Percentiles rank a stretch among this genome's conserved stretches.
Conservation (phyloP, 1,140 invertebrate species). For the Temnothorax longispinosus region DNA sequence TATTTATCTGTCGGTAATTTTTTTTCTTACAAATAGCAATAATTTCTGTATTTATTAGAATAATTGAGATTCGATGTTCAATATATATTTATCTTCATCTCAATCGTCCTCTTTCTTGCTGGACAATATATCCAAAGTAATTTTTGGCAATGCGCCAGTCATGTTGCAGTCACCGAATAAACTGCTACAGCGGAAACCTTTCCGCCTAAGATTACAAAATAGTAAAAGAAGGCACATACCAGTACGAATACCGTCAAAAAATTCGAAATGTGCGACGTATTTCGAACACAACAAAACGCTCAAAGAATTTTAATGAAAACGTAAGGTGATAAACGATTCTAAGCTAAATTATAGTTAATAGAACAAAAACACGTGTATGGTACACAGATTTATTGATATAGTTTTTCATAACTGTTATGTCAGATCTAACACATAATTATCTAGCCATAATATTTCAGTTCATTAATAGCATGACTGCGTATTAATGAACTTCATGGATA, state of each 20-base stretch:
- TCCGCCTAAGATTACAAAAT: background rate
- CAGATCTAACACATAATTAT: constrained; percentile 2
- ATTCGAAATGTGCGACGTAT: constrained; percentile 4
- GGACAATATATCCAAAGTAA: background rate
- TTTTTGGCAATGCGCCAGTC: constrained; percentile 34
- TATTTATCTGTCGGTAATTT: background rate
- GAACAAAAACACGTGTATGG: background rate
- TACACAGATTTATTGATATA: constrained; percentile 1
- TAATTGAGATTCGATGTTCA: background rate
- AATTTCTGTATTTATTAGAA: background rate
- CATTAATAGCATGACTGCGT: background rate
- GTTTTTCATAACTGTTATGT: background rate
- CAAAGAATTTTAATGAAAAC: constrained; percentile 57
- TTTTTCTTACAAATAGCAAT: background rate
- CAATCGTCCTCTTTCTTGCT: background rate
- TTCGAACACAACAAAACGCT: background rate
- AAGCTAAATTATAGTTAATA: constrained; percentile 14
- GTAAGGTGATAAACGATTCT: background rate
- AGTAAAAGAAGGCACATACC: background rate
- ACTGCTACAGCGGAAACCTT: constrained; percentile 3
- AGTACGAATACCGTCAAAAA: constrained; percentile 5
- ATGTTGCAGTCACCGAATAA: constrained; percentile 27
- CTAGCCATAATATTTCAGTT: no score
- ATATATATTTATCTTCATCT: background rate
- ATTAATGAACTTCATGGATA: constrained; percentile 14